Evolutionary conservation across 2,888 invertebrate species (phyloP), one percentile per base, ranked within the genome.

Genomic region (Phlogophora meticulosa): DNA sequence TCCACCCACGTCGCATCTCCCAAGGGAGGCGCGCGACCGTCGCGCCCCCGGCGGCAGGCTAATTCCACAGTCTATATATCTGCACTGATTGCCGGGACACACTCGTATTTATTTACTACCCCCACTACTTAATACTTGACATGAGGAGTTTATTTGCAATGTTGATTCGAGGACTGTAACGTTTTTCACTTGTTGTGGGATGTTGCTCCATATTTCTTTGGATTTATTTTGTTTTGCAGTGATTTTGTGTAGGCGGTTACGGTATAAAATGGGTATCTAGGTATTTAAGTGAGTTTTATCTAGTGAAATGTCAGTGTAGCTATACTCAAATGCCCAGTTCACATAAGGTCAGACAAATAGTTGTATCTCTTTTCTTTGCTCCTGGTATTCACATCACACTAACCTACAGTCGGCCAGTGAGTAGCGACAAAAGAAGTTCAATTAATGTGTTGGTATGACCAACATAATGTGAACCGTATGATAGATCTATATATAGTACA

Each of bases 21-120:
- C 63, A 69, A 65, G 76, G 68, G 73, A 66, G 61, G 71, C 65
- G 63, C 58, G 69, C 72, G 64, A 46, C 59, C 66, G 53, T 22
- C 59, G 53, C 57, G 83, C 83, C 83, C 79, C 85, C 84, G 90
- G 93, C 90, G 88, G 88, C 90, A 86, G 84, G 80, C 84, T 92
- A 93, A 94, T 93, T 91, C 91, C 90, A 85, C 90, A 88, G 92
- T 90, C 91, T 92, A 93, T 93, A 92, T 93, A 93, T 94, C 88
- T 91, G 88, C 90, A 88, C 89, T 93, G 93, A 94, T 94, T 94
- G 91, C 91, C 71, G 91, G 88, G 90, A 83, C 85, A 68, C 60
- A 85, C 87, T 83, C 82, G 80, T 90, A 89, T 92, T 91, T 92
- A 92, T 92, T 90, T 88, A 89, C 86, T 81, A 87, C 86, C 71